Evolutionary conservation across 1,140 invertebrate species (phyloP).

Genomic region (Arion vulgaris): DNA sequence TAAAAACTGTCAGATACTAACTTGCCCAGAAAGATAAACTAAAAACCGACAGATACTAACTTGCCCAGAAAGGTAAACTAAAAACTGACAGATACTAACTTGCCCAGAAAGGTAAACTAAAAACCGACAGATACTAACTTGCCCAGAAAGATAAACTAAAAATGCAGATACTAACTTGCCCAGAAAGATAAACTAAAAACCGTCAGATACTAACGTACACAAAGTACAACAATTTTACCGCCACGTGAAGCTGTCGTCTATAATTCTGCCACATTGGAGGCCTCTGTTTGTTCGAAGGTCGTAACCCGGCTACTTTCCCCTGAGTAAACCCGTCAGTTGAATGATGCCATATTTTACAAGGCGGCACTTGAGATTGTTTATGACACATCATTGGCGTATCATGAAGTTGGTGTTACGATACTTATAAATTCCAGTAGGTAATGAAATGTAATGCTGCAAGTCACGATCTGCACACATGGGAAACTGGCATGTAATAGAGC

Average conservation of each 20-base stretch:
- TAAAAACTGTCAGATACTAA: no score
- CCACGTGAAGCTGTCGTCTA: not conserved
- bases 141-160: no score
- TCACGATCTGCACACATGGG: not conserved
- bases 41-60: no score
- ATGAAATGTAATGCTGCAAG: not conserved
- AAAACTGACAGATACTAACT: no score
- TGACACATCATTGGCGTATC: not conserved
- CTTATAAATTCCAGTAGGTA: not conserved
- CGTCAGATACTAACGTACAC: not conserved
- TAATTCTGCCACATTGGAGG: constrained; percentile 20
- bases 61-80: no score
- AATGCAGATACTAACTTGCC: no score
- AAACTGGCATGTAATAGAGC: no score
- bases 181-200: not conserved
- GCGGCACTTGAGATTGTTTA: not conserved
- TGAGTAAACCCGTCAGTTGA: constrained; percentile 7
- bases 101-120: no score
- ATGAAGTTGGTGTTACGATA: not conserved
- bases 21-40: no score
- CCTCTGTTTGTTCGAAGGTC: not conserved
- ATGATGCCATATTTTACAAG: constrained; percentile 7
- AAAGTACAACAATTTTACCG: not conserved
- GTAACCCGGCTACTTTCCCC: not conserved
- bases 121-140: no score